These are phyloP conservation scores for Steatornis caripensis DNA, from an alignment of 2,113 vertebrate species.

Conservation along the genomic window DNA sequence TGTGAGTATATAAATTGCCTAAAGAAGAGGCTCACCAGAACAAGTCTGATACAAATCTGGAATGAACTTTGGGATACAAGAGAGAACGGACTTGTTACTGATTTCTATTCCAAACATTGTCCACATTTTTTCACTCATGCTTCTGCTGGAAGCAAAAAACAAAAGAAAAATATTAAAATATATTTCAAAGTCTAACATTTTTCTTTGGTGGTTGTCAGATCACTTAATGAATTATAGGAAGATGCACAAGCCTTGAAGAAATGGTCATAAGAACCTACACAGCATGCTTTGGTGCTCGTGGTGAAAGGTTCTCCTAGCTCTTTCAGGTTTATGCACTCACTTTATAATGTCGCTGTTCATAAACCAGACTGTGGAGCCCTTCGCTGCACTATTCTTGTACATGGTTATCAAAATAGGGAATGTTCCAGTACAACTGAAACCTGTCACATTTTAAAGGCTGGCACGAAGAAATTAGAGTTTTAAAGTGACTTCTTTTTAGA, in stretches of 20 bases:
- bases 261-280: neutral
- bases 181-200: neutral
- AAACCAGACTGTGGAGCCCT: rapidly evolving
- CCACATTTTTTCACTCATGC: neutral
- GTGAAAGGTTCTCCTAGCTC: neutral
- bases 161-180: neutral
- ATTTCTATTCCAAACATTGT: neutral
- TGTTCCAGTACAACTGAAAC: neutral
- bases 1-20: neutral
- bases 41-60: neutral
- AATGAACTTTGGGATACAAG: neutral
- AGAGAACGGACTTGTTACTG: neutral
- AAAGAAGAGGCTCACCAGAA: neutral
- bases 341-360: neutral
- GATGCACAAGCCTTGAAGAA: neutral
- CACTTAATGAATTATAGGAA: neutral
- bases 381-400: neutral
- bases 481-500: neutral
- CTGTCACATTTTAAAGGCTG: neutral
- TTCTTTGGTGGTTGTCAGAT: neutral
- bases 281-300: neutral
- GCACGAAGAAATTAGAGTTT: neutral
- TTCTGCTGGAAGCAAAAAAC: neutral
- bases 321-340: neutral
- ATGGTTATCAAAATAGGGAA: neutral